A percentile compares a stretch with the other conserved stretches of the same genome.
Conservation (phyloP, 2,888 invertebrate genomes). For the Hanleya hanleyi region DNA sequence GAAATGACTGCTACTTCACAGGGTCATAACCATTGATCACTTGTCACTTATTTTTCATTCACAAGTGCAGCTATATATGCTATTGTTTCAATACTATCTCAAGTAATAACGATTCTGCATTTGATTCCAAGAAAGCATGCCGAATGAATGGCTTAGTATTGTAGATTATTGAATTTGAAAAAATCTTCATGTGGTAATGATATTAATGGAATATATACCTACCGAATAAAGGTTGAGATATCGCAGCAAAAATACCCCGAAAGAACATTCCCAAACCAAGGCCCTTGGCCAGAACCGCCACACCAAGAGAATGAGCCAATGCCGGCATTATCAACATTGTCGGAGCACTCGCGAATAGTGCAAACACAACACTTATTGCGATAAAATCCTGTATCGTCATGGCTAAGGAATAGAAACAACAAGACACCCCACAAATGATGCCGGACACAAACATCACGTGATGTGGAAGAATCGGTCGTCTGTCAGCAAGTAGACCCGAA, state of each 20-base stretch:
- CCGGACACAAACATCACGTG: background rate
- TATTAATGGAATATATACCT: too few relatives aligned
- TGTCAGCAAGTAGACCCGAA: background rate
- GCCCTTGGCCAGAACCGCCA: background rate
- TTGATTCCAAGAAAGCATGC: too few relatives aligned
- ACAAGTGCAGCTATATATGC: too few relatives aligned
- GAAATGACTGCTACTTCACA: too few relatives aligned
- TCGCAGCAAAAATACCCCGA: background rate
- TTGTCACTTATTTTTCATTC: too few relatives aligned
- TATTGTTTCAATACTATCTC: too few relatives aligned
- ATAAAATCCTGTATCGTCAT: background rate
- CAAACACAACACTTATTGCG: background rate
- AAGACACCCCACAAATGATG: background rate
- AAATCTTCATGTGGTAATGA: too few relatives aligned
- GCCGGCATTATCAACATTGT: constrained; percentile 1
- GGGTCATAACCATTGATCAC: too few relatives aligned
- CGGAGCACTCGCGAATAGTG: background rate
- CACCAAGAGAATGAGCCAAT: background rate
- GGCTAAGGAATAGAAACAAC: background rate
- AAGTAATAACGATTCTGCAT: too few relatives aligned
- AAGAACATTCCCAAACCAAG: constrained; percentile 3
- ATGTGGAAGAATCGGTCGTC: background rate
- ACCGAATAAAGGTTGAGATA: background rate
- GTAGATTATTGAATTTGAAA: too few relatives aligned
- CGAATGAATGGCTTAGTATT: too few relatives aligned